Percentiles rank a stretch among this genome's conserved stretches.
Conservation (phyloP, 2,113 vertebrate species). For the Guaruba guarouba region DNA sequence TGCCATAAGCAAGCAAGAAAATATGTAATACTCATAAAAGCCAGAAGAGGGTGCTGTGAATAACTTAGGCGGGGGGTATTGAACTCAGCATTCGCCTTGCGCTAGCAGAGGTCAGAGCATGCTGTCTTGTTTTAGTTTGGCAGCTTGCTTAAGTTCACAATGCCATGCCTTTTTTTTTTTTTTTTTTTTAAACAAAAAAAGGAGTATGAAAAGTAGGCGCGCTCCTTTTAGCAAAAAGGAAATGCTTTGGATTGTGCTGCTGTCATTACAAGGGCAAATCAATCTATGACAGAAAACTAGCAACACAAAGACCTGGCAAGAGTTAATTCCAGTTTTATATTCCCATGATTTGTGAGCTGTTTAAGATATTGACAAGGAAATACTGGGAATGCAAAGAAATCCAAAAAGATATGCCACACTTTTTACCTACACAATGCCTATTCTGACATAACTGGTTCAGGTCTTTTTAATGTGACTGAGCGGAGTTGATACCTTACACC, state of each 20-base stretch:
- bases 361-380: not conserved
- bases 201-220: not conserved
- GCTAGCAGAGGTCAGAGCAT: not conserved
- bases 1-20: not conserved
- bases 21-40: not conserved
- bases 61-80: not conserved
- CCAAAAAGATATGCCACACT: not conserved
- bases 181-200: not conserved
- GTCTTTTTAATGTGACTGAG: not conserved
- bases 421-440: not conserved
- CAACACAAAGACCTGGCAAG: not conserved
- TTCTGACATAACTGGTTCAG: not conserved
- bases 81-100: not conserved
- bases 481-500: not conserved
- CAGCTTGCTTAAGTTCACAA: not conserved
- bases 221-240: not conserved
- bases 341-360: not conserved
- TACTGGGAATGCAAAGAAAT: not conserved
- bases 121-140: not conserved
- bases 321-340: not conserved
- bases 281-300: not conserved
- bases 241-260: not conserved
- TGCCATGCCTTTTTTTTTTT: not conserved
- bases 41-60: constrained; percentile 51
- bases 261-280: constrained; percentile 21